phyloP scores from a whole-genome alignment of 2,797 vertebrate genomes.

The Tiaroga cobitis region DNA sequence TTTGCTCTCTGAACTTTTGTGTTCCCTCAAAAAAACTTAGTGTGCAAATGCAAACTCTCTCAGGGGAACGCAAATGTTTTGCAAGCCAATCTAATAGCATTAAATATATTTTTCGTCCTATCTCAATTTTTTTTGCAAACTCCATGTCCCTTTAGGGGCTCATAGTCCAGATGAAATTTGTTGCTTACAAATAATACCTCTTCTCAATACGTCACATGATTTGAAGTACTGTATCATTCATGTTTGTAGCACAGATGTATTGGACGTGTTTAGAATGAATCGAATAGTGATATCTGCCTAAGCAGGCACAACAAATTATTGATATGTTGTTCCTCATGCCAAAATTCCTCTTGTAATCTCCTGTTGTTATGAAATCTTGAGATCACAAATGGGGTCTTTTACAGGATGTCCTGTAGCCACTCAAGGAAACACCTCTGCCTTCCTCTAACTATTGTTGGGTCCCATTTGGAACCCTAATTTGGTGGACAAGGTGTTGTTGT shows the following conservation, averaged over 20 bases:
- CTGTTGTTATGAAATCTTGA: background rate
- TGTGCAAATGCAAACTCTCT: background rate
- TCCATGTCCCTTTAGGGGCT: too few species aligned
- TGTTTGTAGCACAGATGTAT: background rate
- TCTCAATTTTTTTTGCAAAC: too few species aligned
- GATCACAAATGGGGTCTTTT: conserved; percentile 9
- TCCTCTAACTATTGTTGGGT: conserved; percentile 46
- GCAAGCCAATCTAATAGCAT: too few species aligned
- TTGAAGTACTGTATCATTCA: background rate
- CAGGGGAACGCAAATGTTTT: too few species aligned
- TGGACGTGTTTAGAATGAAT: background rate
- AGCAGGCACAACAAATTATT: background rate
- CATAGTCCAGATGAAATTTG: too few species aligned
- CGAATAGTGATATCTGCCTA: background rate
- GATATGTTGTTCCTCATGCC: background rate
- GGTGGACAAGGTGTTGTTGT: conserved; percentile 19
- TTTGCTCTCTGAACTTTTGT: background rate
- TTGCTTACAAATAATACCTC: background rate
- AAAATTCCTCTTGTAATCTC: background rate
- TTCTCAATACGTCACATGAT: background rate
- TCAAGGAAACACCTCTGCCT: conserved; percentile 57
- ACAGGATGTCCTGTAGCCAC: conserved; percentile 52
- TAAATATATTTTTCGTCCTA: too few species aligned
- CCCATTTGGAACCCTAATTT: conserved; percentile 7
- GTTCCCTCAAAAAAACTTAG: background rate